phyloP scores from a whole-genome alignment of 1,140 invertebrate genomes.

The Psilanteris sp. region DNA sequence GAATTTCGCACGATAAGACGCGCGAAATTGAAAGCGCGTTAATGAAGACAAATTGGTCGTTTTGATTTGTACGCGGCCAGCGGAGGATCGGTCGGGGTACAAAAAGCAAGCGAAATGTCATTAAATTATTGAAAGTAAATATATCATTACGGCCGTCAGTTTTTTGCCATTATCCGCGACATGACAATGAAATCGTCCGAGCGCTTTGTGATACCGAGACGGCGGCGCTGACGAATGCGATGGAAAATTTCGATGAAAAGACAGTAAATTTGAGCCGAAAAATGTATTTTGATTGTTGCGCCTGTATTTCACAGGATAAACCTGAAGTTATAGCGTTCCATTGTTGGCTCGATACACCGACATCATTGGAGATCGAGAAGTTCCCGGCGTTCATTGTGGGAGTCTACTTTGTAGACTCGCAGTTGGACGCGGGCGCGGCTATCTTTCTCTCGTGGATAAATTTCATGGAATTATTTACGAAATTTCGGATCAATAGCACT shows the following conservation, averaged over 20 bases:
- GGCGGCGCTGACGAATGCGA: constrained; percentile 15
- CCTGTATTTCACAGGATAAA: constrained; percentile 49
- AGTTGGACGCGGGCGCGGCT: constrained; percentile 17
- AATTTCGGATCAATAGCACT: constrained; percentile 49
- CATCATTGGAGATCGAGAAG: constrained; percentile 24
- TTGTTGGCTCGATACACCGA: constrained; percentile 41
- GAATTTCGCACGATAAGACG: background rate
- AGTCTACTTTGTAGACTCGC: constrained; percentile 47
- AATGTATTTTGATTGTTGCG: constrained; percentile 60
- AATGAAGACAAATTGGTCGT: constrained; percentile 1
- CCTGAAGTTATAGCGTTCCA: constrained; percentile 45
- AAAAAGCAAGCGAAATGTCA: too few relatives aligned
- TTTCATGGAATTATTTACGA: constrained; percentile 59
- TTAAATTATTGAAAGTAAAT: too few relatives aligned
- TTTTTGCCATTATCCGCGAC: too few relatives aligned
- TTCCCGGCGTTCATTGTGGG: constrained; percentile 19
- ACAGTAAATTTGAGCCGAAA: constrained; percentile 46
- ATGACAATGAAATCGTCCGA: constrained; percentile 17
- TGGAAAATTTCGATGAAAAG: constrained; percentile 38
- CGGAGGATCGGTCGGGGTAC: too few relatives aligned
- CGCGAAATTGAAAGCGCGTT: background rate
- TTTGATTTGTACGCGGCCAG: constrained; percentile 1
- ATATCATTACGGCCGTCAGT: too few relatives aligned
- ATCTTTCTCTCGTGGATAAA: constrained; percentile 9
- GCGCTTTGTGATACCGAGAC: constrained; percentile 14